These are phyloP conservation scores for Drosophila buzzatii DNA, from an alignment of 2,888 invertebrate species.

Conservation along the genomic window DNA sequence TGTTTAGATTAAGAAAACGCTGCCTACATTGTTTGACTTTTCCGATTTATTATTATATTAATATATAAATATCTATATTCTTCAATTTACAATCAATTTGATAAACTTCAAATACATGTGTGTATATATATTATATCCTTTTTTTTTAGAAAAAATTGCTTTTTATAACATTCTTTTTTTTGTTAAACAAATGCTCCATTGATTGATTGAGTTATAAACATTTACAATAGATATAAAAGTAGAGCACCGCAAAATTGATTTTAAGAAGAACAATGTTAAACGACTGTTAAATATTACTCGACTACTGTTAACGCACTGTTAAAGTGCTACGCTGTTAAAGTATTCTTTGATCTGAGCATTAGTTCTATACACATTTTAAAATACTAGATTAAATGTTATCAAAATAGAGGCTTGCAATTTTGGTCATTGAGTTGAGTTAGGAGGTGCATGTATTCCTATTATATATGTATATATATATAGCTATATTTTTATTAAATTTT, in stretches of 20 bases:
- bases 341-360: conserved; percentile 36
- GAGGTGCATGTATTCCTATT: conserved; percentile 18
- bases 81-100: conserved; percentile 38
- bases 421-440: conserved; percentile 36
- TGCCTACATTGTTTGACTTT: not conserved
- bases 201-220: conserved; percentile 28
- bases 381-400: conserved; percentile 48
- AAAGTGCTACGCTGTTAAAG: conserved; percentile 1
- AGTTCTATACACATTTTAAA: conserved; percentile 46
- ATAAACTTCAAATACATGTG: conserved; percentile 19
- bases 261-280: conserved; percentile 15
- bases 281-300: conserved; percentile 10
- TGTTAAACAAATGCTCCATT: conserved; percentile 49
- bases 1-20: conserved; percentile 8
- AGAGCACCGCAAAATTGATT: conserved; percentile 56
- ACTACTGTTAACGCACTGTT: conserved; percentile 8
- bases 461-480: conserved; percentile 5
- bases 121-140: conserved; percentile 1
- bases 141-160: conserved; percentile 38
- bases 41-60: conserved; percentile 3
- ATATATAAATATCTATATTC: conserved; percentile 6
- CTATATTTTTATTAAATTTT: not conserved
- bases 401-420: conserved; percentile 54
- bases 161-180: conserved; percentile 19
- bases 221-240: conserved; percentile 40